Percentiles rank a stretch among this genome's conserved stretches.
These are phyloP conservation scores for Oreortyx pictus DNA, from an alignment of 2,797 vertebrate species.

Conservation along the genomic window DNA sequence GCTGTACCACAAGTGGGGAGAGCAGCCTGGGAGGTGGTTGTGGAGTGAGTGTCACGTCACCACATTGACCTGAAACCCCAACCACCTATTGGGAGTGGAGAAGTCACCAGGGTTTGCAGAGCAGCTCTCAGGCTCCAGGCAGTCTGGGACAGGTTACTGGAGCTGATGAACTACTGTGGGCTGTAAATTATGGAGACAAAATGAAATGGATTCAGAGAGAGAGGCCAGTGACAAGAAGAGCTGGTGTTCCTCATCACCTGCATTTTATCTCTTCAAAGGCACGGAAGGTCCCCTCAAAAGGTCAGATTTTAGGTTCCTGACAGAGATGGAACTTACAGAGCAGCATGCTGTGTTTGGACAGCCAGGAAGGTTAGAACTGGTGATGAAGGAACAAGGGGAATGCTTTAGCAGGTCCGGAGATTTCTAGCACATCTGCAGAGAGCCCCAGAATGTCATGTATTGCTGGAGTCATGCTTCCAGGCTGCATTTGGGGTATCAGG, in stretches of 20 bases:
- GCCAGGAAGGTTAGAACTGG: not conserved
- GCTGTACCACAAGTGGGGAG: fast-evolving
- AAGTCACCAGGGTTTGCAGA: not conserved
- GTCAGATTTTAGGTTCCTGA: not conserved
- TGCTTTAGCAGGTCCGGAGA: not conserved
- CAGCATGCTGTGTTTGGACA: fast-evolving
- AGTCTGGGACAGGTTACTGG: not conserved
- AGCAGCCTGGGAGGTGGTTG: not conserved
- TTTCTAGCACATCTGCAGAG: not conserved
- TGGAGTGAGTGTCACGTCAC: not conserved
- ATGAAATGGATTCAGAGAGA: not conserved
- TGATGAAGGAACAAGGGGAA: not conserved
- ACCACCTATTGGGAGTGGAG: not conserved
- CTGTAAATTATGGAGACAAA: not conserved
- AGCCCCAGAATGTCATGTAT: not conserved
- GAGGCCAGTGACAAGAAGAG: not conserved
- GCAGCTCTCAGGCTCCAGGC: not conserved
- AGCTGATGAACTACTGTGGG: not conserved
- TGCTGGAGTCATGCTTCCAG: not conserved
- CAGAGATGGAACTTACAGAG: not conserved
- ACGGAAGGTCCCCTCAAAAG: not conserved
- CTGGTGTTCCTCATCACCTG: not conserved
- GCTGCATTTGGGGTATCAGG: not conserved
- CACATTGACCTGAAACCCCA: not conserved
- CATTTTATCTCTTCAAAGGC: not conserved